Evolutionary conservation across 2,113 vertebrate genomes (phyloP).

Genomic region (Naja naja): DNA sequence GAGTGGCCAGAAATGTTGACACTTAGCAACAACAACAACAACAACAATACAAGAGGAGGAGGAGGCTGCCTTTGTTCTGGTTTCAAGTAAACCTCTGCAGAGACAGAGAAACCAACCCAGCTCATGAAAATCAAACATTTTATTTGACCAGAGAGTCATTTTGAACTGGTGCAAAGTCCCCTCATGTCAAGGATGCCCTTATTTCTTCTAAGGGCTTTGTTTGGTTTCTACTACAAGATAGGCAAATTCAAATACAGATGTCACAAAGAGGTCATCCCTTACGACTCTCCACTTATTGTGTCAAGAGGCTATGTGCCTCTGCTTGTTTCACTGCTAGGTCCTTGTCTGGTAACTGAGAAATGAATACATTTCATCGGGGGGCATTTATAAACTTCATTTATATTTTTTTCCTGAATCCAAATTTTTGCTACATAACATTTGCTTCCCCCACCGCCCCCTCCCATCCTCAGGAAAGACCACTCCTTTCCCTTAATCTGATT

Average conservation of each 20-base stretch:
- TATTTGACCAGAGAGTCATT: background rate
- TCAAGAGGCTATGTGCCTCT: background rate
- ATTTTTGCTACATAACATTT: background rate
- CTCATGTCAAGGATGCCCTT: background rate
- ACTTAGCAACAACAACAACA: background rate
- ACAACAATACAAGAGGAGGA: background rate
- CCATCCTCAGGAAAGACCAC: background rate
- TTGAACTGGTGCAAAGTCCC: background rate
- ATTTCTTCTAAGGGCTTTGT: background rate
- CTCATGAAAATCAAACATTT: background rate
- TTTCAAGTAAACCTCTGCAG: background rate
- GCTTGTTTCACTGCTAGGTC: background rate
- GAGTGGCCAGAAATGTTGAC: background rate
- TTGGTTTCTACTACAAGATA: background rate
- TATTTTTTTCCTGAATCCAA: background rate
- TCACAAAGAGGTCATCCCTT: background rate
- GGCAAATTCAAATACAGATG: background rate
- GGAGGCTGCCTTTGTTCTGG: background rate
- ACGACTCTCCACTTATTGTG: background rate
- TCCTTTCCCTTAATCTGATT: background rate
- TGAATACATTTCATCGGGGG: background rate
- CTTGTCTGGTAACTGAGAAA: background rate
- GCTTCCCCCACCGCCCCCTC: background rate
- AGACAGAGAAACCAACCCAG: background rate
- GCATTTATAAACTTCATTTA: background rate